Evolutionary conservation across 2,113 vertebrate genomes (phyloP), one percentile per base, ranked within the genome.

Genomic region (Oreochromis spilurus): DNA sequence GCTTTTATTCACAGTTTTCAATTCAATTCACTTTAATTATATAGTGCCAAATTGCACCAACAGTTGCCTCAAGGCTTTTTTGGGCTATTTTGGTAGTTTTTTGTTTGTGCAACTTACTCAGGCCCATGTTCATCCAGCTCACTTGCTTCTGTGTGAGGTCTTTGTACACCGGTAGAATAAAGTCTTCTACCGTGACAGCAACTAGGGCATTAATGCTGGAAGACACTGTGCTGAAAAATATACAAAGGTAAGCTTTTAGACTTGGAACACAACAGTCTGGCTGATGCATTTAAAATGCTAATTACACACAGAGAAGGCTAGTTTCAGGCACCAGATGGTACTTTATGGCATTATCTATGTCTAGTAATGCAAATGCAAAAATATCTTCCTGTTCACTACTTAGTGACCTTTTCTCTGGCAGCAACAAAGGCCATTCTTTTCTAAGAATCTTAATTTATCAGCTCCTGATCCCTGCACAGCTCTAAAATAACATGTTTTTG

Each of bases 141-240:
- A 96, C 62, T 87, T 98, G 95, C 90, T 84, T 96, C 85, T 96
- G 91, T 79, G 96, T 96, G 78, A 97, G 87, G 10, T 93, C 95
- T 91, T 67, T 96, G 85, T 90, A 96, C 52, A 94, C 1, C 0
- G 97, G 97, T 77, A 88, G 95, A 50, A 99, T 88, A 72, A 97
- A 96, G 87, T 98, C 98, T 89, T 98, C 97, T 6, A 97, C 90
- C 2, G 98, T 98, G 79, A 99, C 98, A 0, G 98, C 98, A 79
- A 97, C 97, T 36, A 98, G 93, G 78, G 97, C 97, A 36, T 98
- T 98, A 89, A 98, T 98, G 91, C 98, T 98, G 88, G 98, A 98
- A 45, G 98, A 98, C 86, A 98, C 98, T 0, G 98, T 98, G 94
- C 98, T 98, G 88, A 88, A 92, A 93, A 88, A 93, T 36, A 85